Conservation (phyloP, 2,797 vertebrate species). For the Leptatherina wallacei region DNA sequence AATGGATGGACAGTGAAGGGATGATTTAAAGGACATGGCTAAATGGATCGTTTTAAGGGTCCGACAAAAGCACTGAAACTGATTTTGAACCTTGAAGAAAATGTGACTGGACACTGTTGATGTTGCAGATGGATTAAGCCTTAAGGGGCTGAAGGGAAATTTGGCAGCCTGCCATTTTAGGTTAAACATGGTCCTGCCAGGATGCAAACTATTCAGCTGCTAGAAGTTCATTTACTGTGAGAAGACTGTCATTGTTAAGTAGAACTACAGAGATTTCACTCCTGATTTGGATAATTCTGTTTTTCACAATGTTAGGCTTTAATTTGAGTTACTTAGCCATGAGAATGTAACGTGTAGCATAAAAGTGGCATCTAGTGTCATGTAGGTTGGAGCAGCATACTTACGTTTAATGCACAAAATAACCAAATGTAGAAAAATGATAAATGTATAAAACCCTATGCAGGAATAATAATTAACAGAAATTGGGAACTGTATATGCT, state of each 20-base stretch:
- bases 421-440: constrained; percentile 93
- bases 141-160: constrained; percentile 75
- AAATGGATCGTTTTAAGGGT: constrained; percentile 67
- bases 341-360: constrained; percentile 85
- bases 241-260: constrained; percentile 66
- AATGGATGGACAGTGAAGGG: constrained; percentile 56
- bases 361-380: constrained; percentile 80
- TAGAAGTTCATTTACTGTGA: constrained; percentile 80
- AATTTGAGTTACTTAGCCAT: constrained; percentile 82
- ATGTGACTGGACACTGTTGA: constrained; percentile 71
- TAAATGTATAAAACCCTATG: constrained; percentile 92
- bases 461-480: constrained; percentile 93
- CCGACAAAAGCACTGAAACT: constrained; percentile 83
- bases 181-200: constrained; percentile 68
- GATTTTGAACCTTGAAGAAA: constrained; percentile 80
- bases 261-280: constrained; percentile 75
- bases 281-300: constrained; percentile 72
- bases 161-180: constrained; percentile 59
- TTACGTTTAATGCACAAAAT: constrained; percentile 89
- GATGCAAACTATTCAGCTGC: constrained; percentile 77
- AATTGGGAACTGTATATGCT: constrained; percentile 94
- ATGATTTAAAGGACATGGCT: constrained; percentile 58
- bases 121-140: constrained; percentile 67
- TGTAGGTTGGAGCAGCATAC: constrained; percentile 85
- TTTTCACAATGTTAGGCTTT: constrained; percentile 79